A percentile compares a stretch with the other conserved stretches of the same genome.
Conservation (phyloP, 2,113 vertebrate species). For the Ciconia boyciana region DNA sequence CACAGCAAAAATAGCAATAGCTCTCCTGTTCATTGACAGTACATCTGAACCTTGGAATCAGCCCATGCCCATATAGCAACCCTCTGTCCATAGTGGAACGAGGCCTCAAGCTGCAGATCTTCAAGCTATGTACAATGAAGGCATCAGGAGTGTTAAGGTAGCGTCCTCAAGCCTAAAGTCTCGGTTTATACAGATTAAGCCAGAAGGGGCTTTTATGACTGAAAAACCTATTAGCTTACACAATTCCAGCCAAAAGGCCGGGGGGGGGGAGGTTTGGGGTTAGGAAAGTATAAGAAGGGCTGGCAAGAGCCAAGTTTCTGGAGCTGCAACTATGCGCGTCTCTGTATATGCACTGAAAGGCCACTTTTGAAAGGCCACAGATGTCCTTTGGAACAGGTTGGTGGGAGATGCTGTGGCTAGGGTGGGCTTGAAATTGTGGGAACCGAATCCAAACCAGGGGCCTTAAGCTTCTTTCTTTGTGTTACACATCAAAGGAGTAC, state of each 20-base stretch:
- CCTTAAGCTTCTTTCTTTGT: neutral
- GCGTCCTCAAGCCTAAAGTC: neutral
- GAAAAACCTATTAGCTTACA: accelerated
- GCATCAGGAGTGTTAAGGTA: neutral
- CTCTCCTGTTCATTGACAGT: neutral
- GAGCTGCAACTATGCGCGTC: neutral
- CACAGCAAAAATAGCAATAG: neutral
- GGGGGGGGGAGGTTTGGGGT: neutral
- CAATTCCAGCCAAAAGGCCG: neutral
- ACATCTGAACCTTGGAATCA: neutral
- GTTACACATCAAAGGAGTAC: neutral
- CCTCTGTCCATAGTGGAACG: neutral
- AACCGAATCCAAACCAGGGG: neutral
- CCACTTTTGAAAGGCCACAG: no score
- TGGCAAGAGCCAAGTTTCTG: neutral
- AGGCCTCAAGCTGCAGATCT: neutral
- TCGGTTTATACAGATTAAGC: neutral
- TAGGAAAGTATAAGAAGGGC: neutral
- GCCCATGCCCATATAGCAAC: neutral
- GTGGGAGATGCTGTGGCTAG: neutral
- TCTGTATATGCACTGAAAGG: neutral
- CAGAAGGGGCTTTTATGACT: neutral
- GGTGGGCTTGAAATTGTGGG: neutral
- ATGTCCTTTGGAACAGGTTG: neutral
- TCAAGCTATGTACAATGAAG: neutral